Conservation (phyloP, 2,797 vertebrate species). For the Danio jaintianensis region DNA sequence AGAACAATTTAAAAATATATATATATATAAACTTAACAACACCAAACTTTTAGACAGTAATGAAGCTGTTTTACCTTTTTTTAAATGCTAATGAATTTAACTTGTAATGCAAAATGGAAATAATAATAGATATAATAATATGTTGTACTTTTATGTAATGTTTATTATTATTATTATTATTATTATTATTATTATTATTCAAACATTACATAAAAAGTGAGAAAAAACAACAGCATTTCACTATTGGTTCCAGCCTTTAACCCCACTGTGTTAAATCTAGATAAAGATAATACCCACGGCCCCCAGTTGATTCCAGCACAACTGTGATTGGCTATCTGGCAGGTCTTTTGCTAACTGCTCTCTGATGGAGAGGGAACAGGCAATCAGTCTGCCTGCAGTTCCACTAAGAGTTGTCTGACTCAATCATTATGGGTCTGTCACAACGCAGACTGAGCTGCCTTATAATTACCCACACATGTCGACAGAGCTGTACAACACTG, state of each 20-base stretch:
- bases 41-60: too few relatives aligned
- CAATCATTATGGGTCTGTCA: constrained; percentile 55
- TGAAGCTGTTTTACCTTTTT: too few relatives aligned
- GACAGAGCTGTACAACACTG: constrained; percentile 22
- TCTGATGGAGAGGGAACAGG: constrained; percentile 41
- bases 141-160: too few relatives aligned
- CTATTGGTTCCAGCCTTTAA: background rate
- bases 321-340: constrained; percentile 39
- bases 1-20: too few relatives aligned
- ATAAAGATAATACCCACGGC: constrained; percentile 59
- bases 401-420: constrained; percentile 53
- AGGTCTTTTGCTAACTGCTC: constrained; percentile 38
- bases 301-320: constrained; percentile 35
- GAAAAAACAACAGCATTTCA: too few relatives aligned
- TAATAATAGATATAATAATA: too few relatives aligned
- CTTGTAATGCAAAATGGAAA: too few relatives aligned
- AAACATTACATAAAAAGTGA: too few relatives aligned
- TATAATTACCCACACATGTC: constrained; percentile 51
- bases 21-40: too few relatives aligned
- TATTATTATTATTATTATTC: too few relatives aligned
- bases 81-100: too few relatives aligned
- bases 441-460: constrained; percentile 36
- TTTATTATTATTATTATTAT: too few relatives aligned
- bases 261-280: constrained; percentile 68
- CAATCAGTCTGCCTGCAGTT: constrained; percentile 49